phyloP scores from a whole-genome alignment of 2,113 vertebrate genomes.

The Ammodytes marinus region DNA sequence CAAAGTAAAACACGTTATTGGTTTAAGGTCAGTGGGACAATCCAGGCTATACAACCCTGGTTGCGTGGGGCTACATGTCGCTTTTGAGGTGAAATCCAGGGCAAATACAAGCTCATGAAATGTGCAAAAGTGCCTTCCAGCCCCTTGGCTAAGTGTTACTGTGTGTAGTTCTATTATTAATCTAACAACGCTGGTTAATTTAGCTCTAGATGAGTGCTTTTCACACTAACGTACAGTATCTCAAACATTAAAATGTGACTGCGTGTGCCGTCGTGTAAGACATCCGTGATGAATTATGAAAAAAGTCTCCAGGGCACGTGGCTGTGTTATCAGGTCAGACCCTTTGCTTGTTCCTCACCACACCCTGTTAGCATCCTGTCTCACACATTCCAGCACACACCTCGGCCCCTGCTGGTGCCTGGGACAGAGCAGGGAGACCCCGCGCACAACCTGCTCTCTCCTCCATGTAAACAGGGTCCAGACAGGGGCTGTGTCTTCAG shows the following conservation, averaged over 20 bases:
- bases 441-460: conserved; percentile 4
- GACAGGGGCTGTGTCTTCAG: conserved; percentile 31
- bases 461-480: conserved; percentile 16
- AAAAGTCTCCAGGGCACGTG: not conserved
- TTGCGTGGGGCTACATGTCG: not conserved
- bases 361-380: conserved; percentile 60
- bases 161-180: not conserved
- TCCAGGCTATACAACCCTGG: not conserved
- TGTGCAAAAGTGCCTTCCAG: not conserved
- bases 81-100: not conserved
- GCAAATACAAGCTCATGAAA: not conserved
- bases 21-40: not conserved
- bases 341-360: conserved; percentile 49
- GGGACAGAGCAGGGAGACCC: conserved; percentile 43
- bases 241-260: conserved; percentile 2
- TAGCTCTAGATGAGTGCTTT: not conserved
- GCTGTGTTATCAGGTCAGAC: conserved; percentile 1
- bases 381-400: conserved; percentile 60
- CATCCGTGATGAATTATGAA: conserved; percentile 2
- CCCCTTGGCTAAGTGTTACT: not conserved
- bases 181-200: not conserved
- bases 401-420: conserved; percentile 25
- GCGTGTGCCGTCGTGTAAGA: not conserved
- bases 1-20: too few species aligned
- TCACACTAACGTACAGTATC: not conserved